Evolutionary conservation across 2,797 vertebrate genomes (phyloP).

Genomic region (Paratrypauchen microcephalus): DNA sequence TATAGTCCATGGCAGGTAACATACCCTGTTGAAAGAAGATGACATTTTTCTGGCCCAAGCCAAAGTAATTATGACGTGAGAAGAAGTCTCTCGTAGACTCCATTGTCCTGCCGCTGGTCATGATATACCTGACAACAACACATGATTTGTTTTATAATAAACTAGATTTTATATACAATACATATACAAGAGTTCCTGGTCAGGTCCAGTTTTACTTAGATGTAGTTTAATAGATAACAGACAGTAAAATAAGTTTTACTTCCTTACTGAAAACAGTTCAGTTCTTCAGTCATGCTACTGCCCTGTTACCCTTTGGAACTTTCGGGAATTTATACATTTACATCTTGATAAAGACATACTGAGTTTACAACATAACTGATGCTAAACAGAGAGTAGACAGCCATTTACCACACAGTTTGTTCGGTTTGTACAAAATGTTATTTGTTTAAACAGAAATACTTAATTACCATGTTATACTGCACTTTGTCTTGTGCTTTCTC

Average conservation of each 20-base stretch:
- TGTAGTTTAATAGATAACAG: slow-evolving; percentile 2
- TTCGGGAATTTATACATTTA: background rate
- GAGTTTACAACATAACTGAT: background rate
- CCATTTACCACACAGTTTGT: background rate
- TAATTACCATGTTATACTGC: slow-evolving; percentile 91
- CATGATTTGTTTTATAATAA: background rate
- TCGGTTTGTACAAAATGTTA: background rate
- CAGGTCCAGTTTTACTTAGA: background rate
- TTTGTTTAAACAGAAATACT: background rate
- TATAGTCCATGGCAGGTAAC: slow-evolving; percentile 93
- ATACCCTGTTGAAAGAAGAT: slow-evolving; percentile 97
- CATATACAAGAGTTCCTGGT: background rate
- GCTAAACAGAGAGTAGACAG: background rate
- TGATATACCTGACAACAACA: slow-evolving; percentile 88
- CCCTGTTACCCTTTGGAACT: background rate
- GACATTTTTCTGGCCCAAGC: slow-evolving; percentile 84
- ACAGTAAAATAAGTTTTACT: slow-evolving; percentile 20
- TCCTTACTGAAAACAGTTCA: slow-evolving; percentile 6
- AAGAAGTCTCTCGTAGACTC: slow-evolving; percentile 89
- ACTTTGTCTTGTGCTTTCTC: slow-evolving; percentile 76
- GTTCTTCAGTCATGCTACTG: background rate
- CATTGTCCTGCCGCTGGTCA: slow-evolving; percentile 96
- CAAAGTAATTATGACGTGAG: slow-evolving; percentile 83
- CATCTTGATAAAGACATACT: background rate
- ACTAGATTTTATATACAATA: background rate